Conservation (phyloP, 2,113 vertebrate genomes). For the Pantherophis guttatus region DNA sequence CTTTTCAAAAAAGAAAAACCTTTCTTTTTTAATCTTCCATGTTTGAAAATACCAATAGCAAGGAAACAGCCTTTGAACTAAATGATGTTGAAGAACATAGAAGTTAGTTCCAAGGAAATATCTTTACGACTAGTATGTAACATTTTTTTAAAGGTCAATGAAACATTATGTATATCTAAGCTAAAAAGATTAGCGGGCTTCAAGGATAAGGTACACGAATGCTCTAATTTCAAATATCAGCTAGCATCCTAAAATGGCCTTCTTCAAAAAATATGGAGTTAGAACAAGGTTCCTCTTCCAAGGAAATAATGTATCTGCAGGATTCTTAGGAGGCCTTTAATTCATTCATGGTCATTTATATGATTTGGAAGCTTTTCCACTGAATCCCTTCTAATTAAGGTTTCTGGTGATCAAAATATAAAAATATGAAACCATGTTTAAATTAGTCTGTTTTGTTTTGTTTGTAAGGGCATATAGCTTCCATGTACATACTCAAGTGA, state of each 20-base stretch:
- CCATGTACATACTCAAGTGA: background rate
- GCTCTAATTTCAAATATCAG: background rate
- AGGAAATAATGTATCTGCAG: background rate
- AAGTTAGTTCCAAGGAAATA: background rate
- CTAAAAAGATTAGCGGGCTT: background rate
- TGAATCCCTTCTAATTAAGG: background rate
- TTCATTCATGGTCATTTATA: background rate
- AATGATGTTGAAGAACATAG: too few species aligned
- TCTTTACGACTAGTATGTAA: background rate
- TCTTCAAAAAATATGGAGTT: background rate
- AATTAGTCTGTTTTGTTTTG: background rate
- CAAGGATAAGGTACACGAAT: background rate
- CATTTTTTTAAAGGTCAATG: background rate
- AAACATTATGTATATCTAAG: background rate
- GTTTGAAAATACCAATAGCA: too few species aligned
- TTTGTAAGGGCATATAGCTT: background rate
- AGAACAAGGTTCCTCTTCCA: background rate
- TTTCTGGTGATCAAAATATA: background rate
- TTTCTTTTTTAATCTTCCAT: too few species aligned
- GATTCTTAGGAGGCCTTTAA: background rate
- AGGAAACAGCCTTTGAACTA: too few species aligned
- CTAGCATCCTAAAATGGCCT: background rate
- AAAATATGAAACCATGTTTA: background rate
- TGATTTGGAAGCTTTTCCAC: background rate
- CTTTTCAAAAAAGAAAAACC: too few species aligned